Percentiles rank a stretch among this genome's conserved stretches.
Conservation (phyloP, 2,888 invertebrate genomes). For the Acleris sparsana region DNA sequence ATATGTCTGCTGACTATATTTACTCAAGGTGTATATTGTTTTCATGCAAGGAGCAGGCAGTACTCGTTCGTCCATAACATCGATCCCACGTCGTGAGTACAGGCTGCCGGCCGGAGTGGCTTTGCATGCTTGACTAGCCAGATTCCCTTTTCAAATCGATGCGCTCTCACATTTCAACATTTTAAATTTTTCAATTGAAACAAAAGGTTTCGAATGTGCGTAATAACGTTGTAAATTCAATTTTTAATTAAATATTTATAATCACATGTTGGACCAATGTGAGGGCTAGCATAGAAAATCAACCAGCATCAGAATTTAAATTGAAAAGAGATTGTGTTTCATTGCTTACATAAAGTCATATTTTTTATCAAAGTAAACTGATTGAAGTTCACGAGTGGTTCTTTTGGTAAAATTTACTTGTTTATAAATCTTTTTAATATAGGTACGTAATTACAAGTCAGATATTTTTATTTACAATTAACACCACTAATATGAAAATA, state of each 20-base stretch:
- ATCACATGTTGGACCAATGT: not conserved
- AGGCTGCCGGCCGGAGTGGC: slow-evolving; percentile 40
- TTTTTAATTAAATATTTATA: not conserved
- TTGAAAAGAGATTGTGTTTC: slow-evolving; percentile 21
- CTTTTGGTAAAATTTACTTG: too few relatives aligned
- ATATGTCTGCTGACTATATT: slow-evolving; percentile 9
- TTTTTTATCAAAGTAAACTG: not conserved
- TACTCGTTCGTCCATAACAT: slow-evolving; percentile 81
- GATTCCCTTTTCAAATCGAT: slow-evolving; percentile 2
- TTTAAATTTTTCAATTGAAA: not conserved
- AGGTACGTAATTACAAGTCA: too few relatives aligned
- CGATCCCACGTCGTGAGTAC: slow-evolving; percentile 76
- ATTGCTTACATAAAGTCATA: slow-evolving; percentile 1
- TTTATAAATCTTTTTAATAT: too few relatives aligned
- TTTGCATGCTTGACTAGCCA: slow-evolving; percentile 44
- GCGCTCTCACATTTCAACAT: slow-evolving; percentile 6
- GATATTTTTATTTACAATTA: too few relatives aligned
- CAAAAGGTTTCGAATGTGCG: not conserved
- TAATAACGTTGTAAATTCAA: not conserved
- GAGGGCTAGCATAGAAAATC: not conserved
- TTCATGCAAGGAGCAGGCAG: slow-evolving; percentile 71
- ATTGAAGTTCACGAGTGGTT: not conserved
- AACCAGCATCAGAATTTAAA: not conserved
- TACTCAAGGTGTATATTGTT: slow-evolving; percentile 43
- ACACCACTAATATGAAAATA: too few relatives aligned